A percentile compares a stretch with the other conserved stretches of the same genome.
These are phyloP conservation scores for Laupala kohalensis DNA, from an alignment of 1,140 invertebrate genomes.

Conservation along the genomic window DNA sequence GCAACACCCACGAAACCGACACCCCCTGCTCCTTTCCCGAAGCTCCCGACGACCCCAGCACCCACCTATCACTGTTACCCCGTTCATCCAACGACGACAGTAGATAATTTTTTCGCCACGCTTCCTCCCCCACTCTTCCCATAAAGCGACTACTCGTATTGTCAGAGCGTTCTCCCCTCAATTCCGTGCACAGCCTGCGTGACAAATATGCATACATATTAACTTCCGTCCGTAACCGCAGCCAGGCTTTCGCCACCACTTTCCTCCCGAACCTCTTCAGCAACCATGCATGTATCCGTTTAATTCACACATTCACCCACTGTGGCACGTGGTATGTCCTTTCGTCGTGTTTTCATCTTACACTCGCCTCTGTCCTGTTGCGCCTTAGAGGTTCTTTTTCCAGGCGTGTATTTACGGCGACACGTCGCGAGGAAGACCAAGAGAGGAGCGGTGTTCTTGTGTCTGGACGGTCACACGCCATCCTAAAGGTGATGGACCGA, in stretches of 20 bases:
- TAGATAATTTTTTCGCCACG: background rate
- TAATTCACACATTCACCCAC: too few relatives aligned
- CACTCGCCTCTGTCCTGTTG: background rate
- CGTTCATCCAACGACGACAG: background rate
- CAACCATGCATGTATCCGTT: too few relatives aligned
- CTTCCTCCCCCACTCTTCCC: background rate
- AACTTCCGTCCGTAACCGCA: too few relatives aligned
- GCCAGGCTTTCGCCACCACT: too few relatives aligned
- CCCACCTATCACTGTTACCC: background rate
- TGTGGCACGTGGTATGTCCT: background rate
- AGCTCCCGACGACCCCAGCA: too few relatives aligned
- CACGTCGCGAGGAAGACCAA: background rate
- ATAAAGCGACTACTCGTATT: too few relatives aligned
- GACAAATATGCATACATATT: too few relatives aligned
- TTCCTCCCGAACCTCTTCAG: too few relatives aligned
- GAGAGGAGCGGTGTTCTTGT: too few relatives aligned
- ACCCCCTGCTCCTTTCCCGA: background rate
- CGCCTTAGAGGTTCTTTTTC: background rate
- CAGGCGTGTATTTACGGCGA: background rate
- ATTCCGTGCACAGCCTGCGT: too few relatives aligned
- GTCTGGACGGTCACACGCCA: background rate
- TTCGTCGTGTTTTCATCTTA: background rate
- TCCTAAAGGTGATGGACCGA: background rate
- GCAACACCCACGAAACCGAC: background rate
- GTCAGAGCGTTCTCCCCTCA: too few relatives aligned